Evolutionary conservation across 2,888 invertebrate genomes (phyloP), one percentile per base, ranked within the genome.

Genomic region (Callyntrura guangdongensis): DNA sequence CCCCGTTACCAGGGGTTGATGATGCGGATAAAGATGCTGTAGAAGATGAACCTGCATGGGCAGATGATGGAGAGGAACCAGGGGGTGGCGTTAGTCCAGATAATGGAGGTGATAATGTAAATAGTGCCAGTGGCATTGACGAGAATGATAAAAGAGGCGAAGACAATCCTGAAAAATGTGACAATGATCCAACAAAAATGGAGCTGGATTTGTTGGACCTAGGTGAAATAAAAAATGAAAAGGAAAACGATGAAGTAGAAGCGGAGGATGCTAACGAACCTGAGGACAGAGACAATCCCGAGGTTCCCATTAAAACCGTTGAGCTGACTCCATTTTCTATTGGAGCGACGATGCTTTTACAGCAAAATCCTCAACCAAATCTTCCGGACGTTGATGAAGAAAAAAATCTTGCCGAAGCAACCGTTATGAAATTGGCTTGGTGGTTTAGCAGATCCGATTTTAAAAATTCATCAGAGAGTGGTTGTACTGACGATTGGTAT

Each of bases 361-460:
- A 49, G 25, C 25, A 53, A 20, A 6, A n/a, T n/a, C 14, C 20
- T 0, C n/a, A 25, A 2, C n/a, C 20, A 4, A n/a, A 72, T n/a
- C 47, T 90, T 4, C 90, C 90, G 2, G 74, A 90, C 22, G 56
- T 74, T 0, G 90, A 90, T 20, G 49, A 5, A 45, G 72, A 77
- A 36, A n/a, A 53, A 3, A 82, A 61, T 25, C 25, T 86, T 8
- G 77, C 79, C 14, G 89, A 91, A 36, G 36, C 36, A 14, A 89
- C 89, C 12, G 59, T 91, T 6, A 59, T 86, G 64, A 93, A 92
- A 85, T 59, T 90, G 53, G 92, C 92, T 0, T 92, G 92, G 92
- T 94, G 93, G 93, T 92, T 93, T 83, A n/a, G 45, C 14, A 72
- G 59, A 36, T 6, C 6, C 0, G 79, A 84, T 69, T 82, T 82